phyloP scores from a whole-genome alignment of 2,113 vertebrate genomes.

The Melanostigma gelatinosum region DNA sequence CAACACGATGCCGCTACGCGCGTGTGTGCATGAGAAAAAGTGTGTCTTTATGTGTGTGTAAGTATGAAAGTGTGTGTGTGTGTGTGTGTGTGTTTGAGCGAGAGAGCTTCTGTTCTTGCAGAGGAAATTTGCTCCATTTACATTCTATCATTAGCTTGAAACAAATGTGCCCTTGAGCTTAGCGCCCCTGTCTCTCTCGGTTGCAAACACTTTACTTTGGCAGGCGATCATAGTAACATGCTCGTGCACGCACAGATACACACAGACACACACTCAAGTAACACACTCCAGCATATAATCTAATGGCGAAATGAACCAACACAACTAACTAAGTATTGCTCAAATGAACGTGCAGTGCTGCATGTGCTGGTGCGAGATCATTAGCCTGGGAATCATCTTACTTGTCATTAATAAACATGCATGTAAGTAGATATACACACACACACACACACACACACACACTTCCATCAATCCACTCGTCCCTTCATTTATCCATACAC shows the following conservation, averaged over 20 bases:
- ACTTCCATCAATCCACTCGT: slow-evolving; percentile 18
- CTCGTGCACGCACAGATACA: slow-evolving; percentile 29
- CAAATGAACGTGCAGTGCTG: slow-evolving; percentile 46
- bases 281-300: slow-evolving; percentile 51
- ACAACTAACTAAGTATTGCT: slow-evolving; percentile 55
- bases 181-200: slow-evolving; percentile 79
- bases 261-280: slow-evolving; percentile 35
- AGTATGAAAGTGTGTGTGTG: slow-evolving; percentile 45
- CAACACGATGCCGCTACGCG: slow-evolving; percentile 81
- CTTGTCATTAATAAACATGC: slow-evolving; percentile 61
- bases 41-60: slow-evolving; percentile 52
- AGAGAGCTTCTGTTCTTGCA: slow-evolving; percentile 80
- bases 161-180: slow-evolving; percentile 92
- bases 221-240: slow-evolving; percentile 78
- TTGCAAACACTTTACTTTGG: slow-evolving; percentile 85
- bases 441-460: slow-evolving; percentile 22
- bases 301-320: slow-evolving; percentile 49
- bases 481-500: slow-evolving; percentile 20
- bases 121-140: slow-evolving; percentile 91
- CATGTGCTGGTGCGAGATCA: slow-evolving; percentile 54
- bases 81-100: slow-evolving; percentile 55
- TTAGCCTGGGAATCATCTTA: slow-evolving; percentile 66
- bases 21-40: slow-evolving; percentile 50
- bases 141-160: slow-evolving; percentile 97
- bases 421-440: slow-evolving; percentile 26